These are phyloP conservation scores for Cephalopachus bancanus DNA, from an alignment of 2,797 vertebrate species.

Conservation along the genomic window DNA sequence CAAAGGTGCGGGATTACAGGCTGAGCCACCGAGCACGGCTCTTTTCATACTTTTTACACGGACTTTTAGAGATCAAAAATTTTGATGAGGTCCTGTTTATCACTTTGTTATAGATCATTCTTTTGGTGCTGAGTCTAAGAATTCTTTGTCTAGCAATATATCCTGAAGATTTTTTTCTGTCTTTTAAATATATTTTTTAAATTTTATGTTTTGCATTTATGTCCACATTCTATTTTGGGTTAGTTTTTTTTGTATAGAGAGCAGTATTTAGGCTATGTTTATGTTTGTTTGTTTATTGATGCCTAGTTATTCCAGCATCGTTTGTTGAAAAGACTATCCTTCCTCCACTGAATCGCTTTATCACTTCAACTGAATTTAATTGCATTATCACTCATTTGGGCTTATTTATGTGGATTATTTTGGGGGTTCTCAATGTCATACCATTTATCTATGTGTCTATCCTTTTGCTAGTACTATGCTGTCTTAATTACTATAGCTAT, in stretches of 20 bases:
- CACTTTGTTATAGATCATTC: background rate
- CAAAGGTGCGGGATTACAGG: too few species aligned
- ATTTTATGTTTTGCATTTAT: background rate
- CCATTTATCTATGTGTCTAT: background rate
- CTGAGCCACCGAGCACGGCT: too few species aligned
- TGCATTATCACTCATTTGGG: background rate
- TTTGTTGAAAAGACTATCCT: background rate
- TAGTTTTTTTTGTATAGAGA: background rate
- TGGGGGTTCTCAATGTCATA: background rate
- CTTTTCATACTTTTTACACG: background rate
- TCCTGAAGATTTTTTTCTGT: background rate
- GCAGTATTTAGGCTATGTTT: background rate
- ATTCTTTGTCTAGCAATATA: background rate
- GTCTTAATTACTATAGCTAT: background rate
- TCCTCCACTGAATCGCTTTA: background rate
- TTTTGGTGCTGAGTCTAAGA: background rate
- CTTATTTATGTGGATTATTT: background rate
- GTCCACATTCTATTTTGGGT: background rate
- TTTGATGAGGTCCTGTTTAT: background rate
- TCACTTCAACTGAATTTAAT: background rate
- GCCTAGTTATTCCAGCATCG: background rate
- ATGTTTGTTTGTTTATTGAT: background rate
- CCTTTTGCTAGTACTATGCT: background rate
- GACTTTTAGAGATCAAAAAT: background rate
- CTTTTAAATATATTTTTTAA: background rate